phyloP scores from a whole-genome alignment of 2,113 vertebrate genomes.

The Psilopsiagon aurifrons region DNA sequence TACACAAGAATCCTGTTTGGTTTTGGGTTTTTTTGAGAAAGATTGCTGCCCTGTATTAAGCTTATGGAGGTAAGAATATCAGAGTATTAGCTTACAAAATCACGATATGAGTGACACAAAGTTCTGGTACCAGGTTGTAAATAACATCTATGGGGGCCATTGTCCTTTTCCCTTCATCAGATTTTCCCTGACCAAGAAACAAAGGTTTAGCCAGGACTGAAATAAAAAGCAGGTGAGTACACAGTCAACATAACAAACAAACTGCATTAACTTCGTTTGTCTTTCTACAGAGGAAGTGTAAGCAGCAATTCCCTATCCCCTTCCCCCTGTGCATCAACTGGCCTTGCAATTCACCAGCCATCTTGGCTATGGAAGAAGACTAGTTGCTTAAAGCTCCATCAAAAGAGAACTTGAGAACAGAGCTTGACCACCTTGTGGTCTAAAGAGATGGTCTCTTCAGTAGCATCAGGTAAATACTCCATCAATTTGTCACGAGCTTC shows the following conservation, averaged over 20 bases:
- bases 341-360: background rate
- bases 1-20: background rate
- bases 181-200: background rate
- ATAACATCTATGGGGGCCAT: background rate
- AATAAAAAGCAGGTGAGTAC: background rate
- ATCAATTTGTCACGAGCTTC: background rate
- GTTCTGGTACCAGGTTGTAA: background rate
- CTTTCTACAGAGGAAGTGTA: background rate
- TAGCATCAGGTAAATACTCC: background rate
- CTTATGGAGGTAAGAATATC: background rate
- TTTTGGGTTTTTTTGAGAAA: background rate
- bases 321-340: background rate
- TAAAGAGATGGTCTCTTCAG: background rate
- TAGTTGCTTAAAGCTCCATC: background rate
- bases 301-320: background rate
- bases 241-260: background rate
- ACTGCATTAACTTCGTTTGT: background rate
- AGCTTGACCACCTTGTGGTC: background rate
- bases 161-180: background rate
- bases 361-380: background rate
- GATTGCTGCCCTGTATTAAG: background rate
- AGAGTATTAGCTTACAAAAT: background rate
- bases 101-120: background rate
- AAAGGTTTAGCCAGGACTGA: background rate
- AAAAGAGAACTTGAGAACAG: background rate